phyloP scores from a whole-genome alignment of 1,140 invertebrate species.

The Planococcus citri region DNA sequence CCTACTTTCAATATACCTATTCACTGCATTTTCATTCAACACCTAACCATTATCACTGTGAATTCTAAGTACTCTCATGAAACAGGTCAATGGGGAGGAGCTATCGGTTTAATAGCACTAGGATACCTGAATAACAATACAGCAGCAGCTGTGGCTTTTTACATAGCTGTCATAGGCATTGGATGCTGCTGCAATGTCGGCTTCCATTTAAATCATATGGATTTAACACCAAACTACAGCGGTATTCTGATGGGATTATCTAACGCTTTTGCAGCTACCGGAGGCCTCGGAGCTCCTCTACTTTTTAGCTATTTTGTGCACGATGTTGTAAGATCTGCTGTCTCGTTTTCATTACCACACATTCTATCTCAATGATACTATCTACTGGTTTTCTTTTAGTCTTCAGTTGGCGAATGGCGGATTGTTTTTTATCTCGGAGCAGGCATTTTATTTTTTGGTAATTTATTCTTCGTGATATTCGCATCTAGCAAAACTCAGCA shows the following conservation, averaged over 20 bases:
- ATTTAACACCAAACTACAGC: slow-evolving; percentile 39
- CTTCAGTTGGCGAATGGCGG: slow-evolving; percentile 48
- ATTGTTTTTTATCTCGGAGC: slow-evolving; percentile 59
- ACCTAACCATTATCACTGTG: slow-evolving; percentile 42
- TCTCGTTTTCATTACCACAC: slow-evolving; percentile 50
- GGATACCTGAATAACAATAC: slow-evolving; percentile 28
- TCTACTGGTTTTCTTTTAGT: slow-evolving; percentile 34
- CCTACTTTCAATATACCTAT: slow-evolving; percentile 21
- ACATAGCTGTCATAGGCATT: slow-evolving; percentile 43
- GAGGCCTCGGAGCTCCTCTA: slow-evolving; percentile 72
- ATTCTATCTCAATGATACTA: too few relatives aligned
- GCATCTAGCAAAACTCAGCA: slow-evolving; percentile 46
- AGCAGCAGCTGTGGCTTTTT: slow-evolving; percentile 34
- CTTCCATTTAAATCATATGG: slow-evolving; percentile 51
- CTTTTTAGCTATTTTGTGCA: slow-evolving; percentile 63
- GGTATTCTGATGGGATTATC: slow-evolving; percentile 34
- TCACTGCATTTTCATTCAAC: neutral
- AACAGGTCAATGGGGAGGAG: slow-evolving; percentile 34
- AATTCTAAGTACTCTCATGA: slow-evolving; percentile 32
- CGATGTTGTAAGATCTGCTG: slow-evolving; percentile 42
- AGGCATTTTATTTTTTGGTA: slow-evolving; percentile 50
- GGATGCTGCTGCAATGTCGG: slow-evolving; percentile 44
- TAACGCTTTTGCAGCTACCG: slow-evolving; percentile 58
- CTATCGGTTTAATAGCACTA: slow-evolving; percentile 34
- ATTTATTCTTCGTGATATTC: slow-evolving; percentile 54